phyloP scores from a whole-genome alignment of 2,113 vertebrate species.

The Phalacrocorax carbo region DNA sequence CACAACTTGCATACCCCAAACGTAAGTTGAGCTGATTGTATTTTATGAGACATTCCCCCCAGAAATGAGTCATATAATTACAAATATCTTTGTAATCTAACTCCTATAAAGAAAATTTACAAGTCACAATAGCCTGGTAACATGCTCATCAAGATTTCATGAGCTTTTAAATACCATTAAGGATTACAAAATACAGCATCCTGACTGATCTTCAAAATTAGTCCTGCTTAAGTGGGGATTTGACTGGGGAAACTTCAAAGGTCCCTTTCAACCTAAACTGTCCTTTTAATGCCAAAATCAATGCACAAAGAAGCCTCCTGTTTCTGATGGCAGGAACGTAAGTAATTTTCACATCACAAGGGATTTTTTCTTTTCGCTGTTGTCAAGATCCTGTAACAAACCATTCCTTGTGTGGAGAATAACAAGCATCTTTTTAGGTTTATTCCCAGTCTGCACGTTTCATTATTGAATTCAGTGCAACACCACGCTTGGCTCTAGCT shows the following conservation, averaged over 20 bases:
- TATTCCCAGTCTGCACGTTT: neutral
- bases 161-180: slow-evolving; percentile 11
- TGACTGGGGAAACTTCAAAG: neutral
- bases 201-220: neutral
- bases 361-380: neutral
- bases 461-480: neutral
- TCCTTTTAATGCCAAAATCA: neutral
- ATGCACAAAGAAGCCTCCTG: neutral
- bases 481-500: neutral
- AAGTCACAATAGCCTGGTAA: neutral
- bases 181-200: neutral
- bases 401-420: neutral
- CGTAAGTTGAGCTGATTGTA: neutral
- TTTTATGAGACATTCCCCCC: neutral
- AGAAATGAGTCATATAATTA: slow-evolving; percentile 18
- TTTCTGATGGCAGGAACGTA: neutral
- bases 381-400: neutral
- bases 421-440: neutral
- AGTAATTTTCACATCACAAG: neutral
- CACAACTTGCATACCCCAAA: neutral
- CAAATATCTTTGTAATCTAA: neutral
- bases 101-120: neutral
- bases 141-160: neutral
- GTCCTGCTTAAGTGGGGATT: neutral
- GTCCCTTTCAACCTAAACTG: neutral